Conservation (phyloP, 2,888 invertebrate species). For the Agonopterix alstromeriana region DNA sequence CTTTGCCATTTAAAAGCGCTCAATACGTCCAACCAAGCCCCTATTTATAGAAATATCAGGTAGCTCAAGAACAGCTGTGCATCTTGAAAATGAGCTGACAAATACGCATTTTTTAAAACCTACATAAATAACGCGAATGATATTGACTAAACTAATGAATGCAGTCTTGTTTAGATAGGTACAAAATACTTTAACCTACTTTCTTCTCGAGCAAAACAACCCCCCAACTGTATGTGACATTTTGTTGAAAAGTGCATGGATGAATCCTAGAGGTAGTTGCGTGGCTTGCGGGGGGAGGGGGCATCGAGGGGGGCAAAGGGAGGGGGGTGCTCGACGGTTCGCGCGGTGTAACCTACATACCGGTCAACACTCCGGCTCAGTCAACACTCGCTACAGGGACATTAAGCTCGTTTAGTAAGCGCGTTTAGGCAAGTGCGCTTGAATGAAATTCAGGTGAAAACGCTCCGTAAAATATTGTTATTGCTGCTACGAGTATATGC, state of each 20-base stretch:
- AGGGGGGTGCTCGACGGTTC: conserved; percentile 43
- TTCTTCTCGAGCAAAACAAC: not conserved
- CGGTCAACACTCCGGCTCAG: conserved; percentile 77
- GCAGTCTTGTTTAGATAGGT: not conserved
- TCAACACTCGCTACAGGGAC: conserved; percentile 77
- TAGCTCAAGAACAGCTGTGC: too few species aligned
- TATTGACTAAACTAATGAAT: not conserved
- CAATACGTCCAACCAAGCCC: too few species aligned
- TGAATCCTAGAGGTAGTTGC: conserved; percentile 65
- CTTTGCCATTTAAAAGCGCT: too few species aligned
- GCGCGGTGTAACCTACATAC: conserved; percentile 74
- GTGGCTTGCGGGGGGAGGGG: conserved; percentile 28
- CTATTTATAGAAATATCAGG: too few species aligned
- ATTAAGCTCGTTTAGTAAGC: conserved; percentile 56
- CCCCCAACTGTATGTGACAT: conserved; percentile 53
- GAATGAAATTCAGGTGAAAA: not conserved
- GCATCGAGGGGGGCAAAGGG: conserved; percentile 24
- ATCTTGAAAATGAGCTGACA: too few species aligned
- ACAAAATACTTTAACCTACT: not conserved
- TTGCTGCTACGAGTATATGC: too few species aligned
- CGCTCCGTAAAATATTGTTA: too few species aligned
- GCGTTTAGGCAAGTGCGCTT: conserved; percentile 36
- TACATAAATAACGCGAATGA: too few species aligned
- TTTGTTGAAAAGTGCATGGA: conserved; percentile 67
- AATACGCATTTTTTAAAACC: too few species aligned